phyloP scores from a whole-genome alignment of 2,797 vertebrate species.

The Sebastes glaucus region DNA sequence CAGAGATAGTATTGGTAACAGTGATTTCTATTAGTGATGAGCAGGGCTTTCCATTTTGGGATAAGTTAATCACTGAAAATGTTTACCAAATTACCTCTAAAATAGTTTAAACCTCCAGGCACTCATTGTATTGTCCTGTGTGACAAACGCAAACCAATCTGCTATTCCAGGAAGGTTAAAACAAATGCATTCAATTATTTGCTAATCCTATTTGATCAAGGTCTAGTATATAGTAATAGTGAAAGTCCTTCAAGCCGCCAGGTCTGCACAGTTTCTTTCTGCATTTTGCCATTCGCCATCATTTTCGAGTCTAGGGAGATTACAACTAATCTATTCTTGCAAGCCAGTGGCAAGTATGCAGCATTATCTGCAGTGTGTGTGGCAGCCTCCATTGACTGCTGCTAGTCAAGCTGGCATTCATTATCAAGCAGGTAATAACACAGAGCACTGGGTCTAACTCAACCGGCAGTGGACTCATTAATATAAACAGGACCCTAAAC shows the following conservation, averaged over 20 bases:
- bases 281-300: slow-evolving; percentile 20
- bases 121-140: background rate
- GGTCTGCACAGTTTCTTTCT: slow-evolving; percentile 3
- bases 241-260: slow-evolving; percentile 12
- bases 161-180: slow-evolving; percentile 17
- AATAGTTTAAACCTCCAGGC: slow-evolving; percentile 14
- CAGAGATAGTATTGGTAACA: background rate
- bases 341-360: slow-evolving; percentile 46
- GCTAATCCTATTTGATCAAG: slow-evolving; percentile 33
- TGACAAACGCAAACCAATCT: slow-evolving; percentile 30
- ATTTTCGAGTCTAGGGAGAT: slow-evolving; percentile 33
- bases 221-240: slow-evolving; percentile 10
- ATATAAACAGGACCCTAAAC: slow-evolving; percentile 81
- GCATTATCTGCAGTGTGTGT: slow-evolving; percentile 46
- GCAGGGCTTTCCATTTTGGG: background rate
- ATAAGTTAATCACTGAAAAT: slow-evolving; percentile 16
- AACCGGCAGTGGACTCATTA: slow-evolving; percentile 73
- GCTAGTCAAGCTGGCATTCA: slow-evolving; percentile 74
- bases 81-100: slow-evolving; percentile 29
- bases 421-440: slow-evolving; percentile 79
- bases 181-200: slow-evolving; percentile 42
- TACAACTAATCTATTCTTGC: slow-evolving; percentile 46
- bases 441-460: slow-evolving; percentile 72
- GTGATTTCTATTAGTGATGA: background rate
- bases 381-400: slow-evolving; percentile 57